A percentile compares a stretch with the other conserved stretches of the same genome.
These are phyloP conservation scores for Onychomys arenicola DNA, from an alignment of 2,797 vertebrate species.

Conservation along the genomic window DNA sequence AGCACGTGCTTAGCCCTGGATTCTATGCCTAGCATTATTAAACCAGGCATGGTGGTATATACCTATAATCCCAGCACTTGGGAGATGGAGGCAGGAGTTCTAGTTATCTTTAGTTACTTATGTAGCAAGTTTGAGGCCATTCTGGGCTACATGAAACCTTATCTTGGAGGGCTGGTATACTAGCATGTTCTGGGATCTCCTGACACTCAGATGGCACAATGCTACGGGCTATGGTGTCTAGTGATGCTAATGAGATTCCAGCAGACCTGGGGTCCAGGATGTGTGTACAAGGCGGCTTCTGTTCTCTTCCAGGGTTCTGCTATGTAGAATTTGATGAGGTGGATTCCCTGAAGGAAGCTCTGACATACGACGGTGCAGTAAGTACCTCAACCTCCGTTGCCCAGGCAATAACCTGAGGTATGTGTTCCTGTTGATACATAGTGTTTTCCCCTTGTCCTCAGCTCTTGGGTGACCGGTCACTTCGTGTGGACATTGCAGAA, in stretches of 20 bases:
- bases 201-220: background rate
- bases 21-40: background rate
- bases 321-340: slow-evolving; percentile 99
- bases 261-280: background rate
- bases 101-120: background rate
- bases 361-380: slow-evolving; percentile 97
- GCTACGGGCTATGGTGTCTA: background rate
- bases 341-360: slow-evolving; percentile 98
- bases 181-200: background rate
- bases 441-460: slow-evolving; percentile 82
- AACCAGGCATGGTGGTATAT: background rate
- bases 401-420: background rate
- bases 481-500: slow-evolving; percentile 99
- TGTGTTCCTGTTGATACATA: slow-evolving; percentile 6
- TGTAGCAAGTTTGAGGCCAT: background rate
- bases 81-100: background rate
- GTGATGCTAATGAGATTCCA: background rate
- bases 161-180: background rate
- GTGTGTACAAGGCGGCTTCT: background rate
- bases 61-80: background rate
- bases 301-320: slow-evolving; percentile 94
- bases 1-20: background rate
- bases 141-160: background rate
- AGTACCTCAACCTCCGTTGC: slow-evolving; percentile 86
- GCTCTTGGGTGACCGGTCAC: slow-evolving; percentile 93